These are phyloP conservation scores for Temnothorax curvispinosus DNA, from an alignment of 1,140 invertebrate genomes.

Conservation along the genomic window DNA sequence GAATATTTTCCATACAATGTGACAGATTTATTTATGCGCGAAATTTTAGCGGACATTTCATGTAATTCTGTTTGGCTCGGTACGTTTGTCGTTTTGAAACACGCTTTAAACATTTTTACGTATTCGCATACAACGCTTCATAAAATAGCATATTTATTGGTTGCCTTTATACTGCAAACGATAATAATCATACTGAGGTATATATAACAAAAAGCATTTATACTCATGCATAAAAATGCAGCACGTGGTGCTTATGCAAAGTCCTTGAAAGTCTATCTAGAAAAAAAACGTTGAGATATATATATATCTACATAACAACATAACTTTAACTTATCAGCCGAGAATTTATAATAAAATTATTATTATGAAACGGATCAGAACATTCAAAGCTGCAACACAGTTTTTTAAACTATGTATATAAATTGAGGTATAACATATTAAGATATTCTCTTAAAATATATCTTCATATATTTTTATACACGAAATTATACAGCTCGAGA, in stretches of 20 bases:
- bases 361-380: not conserved
- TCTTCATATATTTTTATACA: not conserved
- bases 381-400: not conserved
- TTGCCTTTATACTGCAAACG: not conserved
- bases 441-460: not conserved
- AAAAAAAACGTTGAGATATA: conserved; percentile 24
- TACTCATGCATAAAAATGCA: not conserved
- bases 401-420: not conserved
- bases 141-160: conserved; percentile 31
- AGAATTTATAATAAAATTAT: not conserved
- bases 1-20: conserved; percentile 1
- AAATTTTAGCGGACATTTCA: not conserved
- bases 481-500: not conserved
- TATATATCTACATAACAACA: conserved; percentile 13
- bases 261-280: conserved; percentile 2
- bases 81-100: not conserved
- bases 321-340: not conserved
- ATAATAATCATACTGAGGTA: not conserved
- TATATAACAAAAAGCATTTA: conserved; percentile 15
- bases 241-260: not conserved
- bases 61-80: not conserved
- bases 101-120: conserved; percentile 2
- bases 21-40: not conserved
- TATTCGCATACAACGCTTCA: not conserved
- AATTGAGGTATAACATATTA: not conserved